Evolutionary conservation across 2,888 invertebrate species (phyloP), one percentile per base, ranked within the genome.

Genomic region (Herminia tarsipennalis): DNA sequence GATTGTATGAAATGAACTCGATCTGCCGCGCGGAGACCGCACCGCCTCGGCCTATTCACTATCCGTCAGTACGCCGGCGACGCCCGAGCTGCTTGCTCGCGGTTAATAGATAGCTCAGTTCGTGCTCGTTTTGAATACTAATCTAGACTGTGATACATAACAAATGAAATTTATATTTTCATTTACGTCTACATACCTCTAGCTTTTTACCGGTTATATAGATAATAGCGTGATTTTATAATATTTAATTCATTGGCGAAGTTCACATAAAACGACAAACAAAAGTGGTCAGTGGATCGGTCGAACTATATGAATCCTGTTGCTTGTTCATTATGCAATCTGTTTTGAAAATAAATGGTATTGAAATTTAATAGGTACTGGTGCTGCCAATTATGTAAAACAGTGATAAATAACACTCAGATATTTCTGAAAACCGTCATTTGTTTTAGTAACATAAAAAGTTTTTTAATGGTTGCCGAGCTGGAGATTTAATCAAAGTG

Each of bases 61-160:
- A 18, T 9, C 17, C 8, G 45, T 53, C 64, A 76, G 77, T 78
- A 55, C 56, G 61, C 52, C 70, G 74, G 71, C 70, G 63, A 64
- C 70, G 71, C 65, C 66, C 72, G 74, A 56, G 60, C 55, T 44
- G 22, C 37, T 36, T 49, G 69, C 66, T 35, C 36, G 70, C 30
- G 38, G 39, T 16, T 1, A 13, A 18, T 18, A 12, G n/a, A 18
- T 12, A 18, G 8, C 27, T 18, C 32, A 29, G 40, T 34, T 35
- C 48, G 40, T 39, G 55, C 46, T 43, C 21, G 8, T 46, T 44
- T 28, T 49, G 22, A 34, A 56, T 30, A 51, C 42, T 35, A 50
- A 47, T 58, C 35, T 59, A 56, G 43, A 54, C 55, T 71, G 67
- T 65, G 64, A 66, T 63, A 70, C 52, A 57, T 56, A 61, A 56